A percentile compares a stretch with the other conserved stretches of the same genome.
Evolutionary conservation across 92 coral and sea anemone species (phyloP).

Genomic region (Virgularia gustaviana): DNA sequence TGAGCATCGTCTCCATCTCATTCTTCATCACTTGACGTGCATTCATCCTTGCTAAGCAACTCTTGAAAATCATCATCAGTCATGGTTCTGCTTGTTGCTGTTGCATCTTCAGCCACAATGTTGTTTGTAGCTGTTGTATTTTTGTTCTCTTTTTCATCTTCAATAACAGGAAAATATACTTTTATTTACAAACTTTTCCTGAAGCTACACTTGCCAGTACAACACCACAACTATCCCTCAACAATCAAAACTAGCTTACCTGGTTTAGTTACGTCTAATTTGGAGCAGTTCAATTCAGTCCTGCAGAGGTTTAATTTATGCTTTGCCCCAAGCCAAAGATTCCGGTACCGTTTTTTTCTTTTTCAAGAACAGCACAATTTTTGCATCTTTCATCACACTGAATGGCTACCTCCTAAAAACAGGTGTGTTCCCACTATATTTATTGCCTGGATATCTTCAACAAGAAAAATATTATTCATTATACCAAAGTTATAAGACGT

Average conservation of each 20-base stretch:
- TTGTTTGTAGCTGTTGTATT: neutral
- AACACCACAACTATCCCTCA: neutral
- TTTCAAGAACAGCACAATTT: neutral
- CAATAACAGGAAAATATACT: neutral
- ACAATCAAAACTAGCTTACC: neutral
- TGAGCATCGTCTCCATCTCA: neutral
- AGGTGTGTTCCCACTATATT: too few species aligned
- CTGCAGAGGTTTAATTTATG: neutral
- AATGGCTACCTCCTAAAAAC: neutral
- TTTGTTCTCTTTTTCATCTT: neutral
- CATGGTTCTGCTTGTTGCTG: neutral
- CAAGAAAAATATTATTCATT: too few species aligned
- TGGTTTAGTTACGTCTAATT: neutral
- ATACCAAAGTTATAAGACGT: too few species aligned
- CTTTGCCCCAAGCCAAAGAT: constrained; percentile 7
- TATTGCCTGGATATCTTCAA: too few species aligned
- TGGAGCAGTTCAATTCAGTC: neutral
- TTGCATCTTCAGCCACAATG: neutral
- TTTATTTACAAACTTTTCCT: neutral
- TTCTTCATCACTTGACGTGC: neutral
- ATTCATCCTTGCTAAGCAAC: neutral
- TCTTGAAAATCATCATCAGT: neutral
- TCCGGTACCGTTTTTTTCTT: neutral
- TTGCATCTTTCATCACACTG: neutral
- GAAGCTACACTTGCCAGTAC: neutral